A percentile compares a stretch with the other conserved stretches of the same genome.
Evolutionary conservation across 2,888 invertebrate species (phyloP).

Genomic region (Amblyjoppa fuscipennis): DNA sequence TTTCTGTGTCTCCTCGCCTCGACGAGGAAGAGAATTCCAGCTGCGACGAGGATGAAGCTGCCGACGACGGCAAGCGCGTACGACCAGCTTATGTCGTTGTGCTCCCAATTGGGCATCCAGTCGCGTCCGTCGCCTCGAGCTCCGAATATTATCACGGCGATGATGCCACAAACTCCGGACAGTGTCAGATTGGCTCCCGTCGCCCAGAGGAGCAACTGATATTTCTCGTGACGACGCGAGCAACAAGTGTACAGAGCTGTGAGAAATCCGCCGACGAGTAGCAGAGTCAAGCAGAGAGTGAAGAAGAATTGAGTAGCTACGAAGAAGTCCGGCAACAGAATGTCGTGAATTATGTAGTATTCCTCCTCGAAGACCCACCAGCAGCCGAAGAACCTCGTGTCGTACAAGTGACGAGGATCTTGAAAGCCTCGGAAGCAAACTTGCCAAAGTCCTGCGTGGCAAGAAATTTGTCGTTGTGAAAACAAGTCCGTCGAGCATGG

Average conservation of each 20-base stretch:
- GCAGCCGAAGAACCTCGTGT: conserved; percentile 93
- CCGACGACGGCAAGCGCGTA: conserved; percentile 95
- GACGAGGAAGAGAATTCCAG: conserved; percentile 92
- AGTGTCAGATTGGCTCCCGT: conserved; percentile 91
- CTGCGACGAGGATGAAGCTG: conserved; percentile 90
- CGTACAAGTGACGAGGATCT: conserved; percentile 95
- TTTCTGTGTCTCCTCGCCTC: conserved; percentile 93
- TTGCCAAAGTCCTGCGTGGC: conserved; percentile 93
- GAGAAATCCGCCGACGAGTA: conserved; percentile 91
- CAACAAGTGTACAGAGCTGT: conserved; percentile 91
- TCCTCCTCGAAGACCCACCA: conserved; percentile 99
- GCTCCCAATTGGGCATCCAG: conserved; percentile 98
- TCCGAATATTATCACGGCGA: conserved; percentile 95
- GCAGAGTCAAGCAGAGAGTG: conserved; percentile 93
- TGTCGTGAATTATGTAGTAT: conserved; percentile 96
- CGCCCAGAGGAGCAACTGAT: conserved; percentile 90
- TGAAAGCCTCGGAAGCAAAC: conserved; percentile 96
- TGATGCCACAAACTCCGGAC: conserved; percentile 92
- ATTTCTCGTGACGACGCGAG: conserved; percentile 92
- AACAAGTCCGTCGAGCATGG: not conserved
- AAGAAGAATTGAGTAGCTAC: conserved; percentile 97
- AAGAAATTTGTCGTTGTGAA: conserved; percentile 73
- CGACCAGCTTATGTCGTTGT: conserved; percentile 98
- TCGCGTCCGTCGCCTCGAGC: conserved; percentile 95
- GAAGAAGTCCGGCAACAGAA: conserved; percentile 96